Base-by-base conservation (phyloP, 2,888 invertebrate genomes). In the Sinopyrophorus schimmeli region DNA sequence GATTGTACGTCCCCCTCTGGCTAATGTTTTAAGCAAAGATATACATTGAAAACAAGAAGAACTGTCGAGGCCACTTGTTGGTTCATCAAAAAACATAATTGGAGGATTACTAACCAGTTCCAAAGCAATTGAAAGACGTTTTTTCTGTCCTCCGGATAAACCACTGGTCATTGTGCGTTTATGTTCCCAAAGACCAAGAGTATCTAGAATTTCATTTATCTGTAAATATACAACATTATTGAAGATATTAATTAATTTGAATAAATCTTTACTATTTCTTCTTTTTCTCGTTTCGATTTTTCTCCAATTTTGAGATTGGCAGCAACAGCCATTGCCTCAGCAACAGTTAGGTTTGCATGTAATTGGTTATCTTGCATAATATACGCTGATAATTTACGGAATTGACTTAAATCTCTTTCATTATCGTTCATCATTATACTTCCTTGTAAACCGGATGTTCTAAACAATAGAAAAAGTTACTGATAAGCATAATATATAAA, bases 21-120 rank as follows among this genome's bases (percentile, higher is more conserved):
- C 93, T 57, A 97, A 73, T 30, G 87, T 87, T 77, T 94, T 94
- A 64, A 96, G 76, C 53, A 96, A 74, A 4, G 89, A 86, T 56
- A 96, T 91, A 68, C 95, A 95, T 74, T 94, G 94, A 76, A 91
- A 94, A 69, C 95, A 94, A 0, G 94, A 94, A 1, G 94, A 92
- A 60, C 94, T 94, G 77, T 97, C 96, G 68, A 97, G 75, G 2
- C 96, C 96, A 58, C 94, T 95, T 55, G 96, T 96, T 1, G 96
- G 96, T 73, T 96, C 96, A 71, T 96, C 96, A 71, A 96, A 95
- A 76, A 96, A 96, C 94, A 96, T 95, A 54, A 96, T 88, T 0
- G 96, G 95, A 5, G 96, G 96, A 74, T 96, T 96, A 76, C 93
- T 95, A 58, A 96, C 94, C 59, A 96, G 77, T 74, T 96, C 96